Evolutionary conservation across 2,797 vertebrate genomes (phyloP).

Genomic region (Pagetopsis macropterus): DNA sequence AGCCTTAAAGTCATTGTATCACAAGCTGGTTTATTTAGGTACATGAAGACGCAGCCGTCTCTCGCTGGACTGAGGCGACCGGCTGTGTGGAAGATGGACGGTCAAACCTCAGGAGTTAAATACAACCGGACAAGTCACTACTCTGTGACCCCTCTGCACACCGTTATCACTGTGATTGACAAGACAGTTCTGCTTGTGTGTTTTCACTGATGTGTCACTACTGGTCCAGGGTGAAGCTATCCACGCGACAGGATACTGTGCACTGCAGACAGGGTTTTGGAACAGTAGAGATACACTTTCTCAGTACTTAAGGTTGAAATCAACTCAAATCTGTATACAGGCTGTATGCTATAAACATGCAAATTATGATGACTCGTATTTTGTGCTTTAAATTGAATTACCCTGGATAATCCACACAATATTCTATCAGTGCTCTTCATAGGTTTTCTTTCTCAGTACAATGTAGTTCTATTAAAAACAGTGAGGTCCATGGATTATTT

Average conservation of each 20-base stretch:
- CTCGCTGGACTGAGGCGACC: constrained; percentile 32
- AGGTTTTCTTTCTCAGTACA: constrained; percentile 3
- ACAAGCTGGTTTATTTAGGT: constrained; percentile 68
- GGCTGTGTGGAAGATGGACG: constrained; percentile 20
- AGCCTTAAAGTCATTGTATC: constrained; percentile 54
- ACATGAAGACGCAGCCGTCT: constrained; percentile 45
- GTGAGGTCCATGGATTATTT: neutral
- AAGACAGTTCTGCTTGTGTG: constrained; percentile 27
- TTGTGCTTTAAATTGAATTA: neutral
- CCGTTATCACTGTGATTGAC: constrained; percentile 76
- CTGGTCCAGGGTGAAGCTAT: constrained; percentile 49
- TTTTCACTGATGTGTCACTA: constrained; percentile 51
- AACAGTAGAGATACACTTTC: neutral
- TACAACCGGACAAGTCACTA: constrained; percentile 25
- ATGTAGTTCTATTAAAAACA: neutral
- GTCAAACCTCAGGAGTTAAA: constrained; percentile 25
- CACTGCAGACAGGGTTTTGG: constrained; percentile 18
- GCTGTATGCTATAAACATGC: constrained; percentile 18
- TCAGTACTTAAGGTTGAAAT: neutral
- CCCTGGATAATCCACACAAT: neutral
- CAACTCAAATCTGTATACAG: neutral
- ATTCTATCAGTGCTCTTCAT: neutral
- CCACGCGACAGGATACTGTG: neutral
- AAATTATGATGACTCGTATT: constrained; percentile 10
- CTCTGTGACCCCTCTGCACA: constrained; percentile 50